Base-by-base conservation (phyloP, 2,888 invertebrate genomes). In the Lampropteryx suffumata region DNA sequence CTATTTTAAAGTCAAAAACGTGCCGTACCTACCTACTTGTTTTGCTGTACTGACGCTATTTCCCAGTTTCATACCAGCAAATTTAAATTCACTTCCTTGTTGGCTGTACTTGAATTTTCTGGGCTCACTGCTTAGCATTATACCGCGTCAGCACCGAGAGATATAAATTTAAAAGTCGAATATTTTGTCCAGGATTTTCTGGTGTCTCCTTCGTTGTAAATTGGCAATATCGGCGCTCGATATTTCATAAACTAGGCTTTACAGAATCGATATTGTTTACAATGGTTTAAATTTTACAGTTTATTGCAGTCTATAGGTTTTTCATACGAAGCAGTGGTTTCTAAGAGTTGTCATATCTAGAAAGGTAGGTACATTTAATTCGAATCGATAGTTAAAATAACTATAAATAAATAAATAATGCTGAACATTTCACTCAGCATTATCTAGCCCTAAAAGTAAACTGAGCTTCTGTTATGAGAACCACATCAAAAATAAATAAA, bases 61-160 rank as follows among this genome's bases (percentile, higher is more conserved):
- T 75, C 76, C 73, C 72, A 72, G 71, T 64, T 55, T 46, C 33
- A 49, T 59, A 48, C 57, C 61, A 43, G 29, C 11, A 24, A 35
- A 82, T 84, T 82, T 82, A 82, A 80, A 84, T 84, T 81, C 83
- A 76, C 79, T 84, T 84, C 82, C 82, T 79, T 78, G 51, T 49
- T 51, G 42, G 32, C 36, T 44, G 50, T 44, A 49, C 49, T 55
- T 53, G 55, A 55, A 50, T 53, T 54, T 55, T 46, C 57, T 51
- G 35, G 44, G 46, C 53, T 57, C 37, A 27, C 46, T 52, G 52
- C 44, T 56, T 54, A 37, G 53, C 55, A 52, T 58, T 56, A 49
- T 34, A 56, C 21, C 30, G 35, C 50, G 54, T 56, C 48, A 55
- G 46, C 49, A 27, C 33, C 46, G 30, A 40, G 48, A 44, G 48